These are phyloP conservation scores for Xenopus borealis DNA, from an alignment of 2,113 vertebrate genomes.

Conservation along the genomic window DNA sequence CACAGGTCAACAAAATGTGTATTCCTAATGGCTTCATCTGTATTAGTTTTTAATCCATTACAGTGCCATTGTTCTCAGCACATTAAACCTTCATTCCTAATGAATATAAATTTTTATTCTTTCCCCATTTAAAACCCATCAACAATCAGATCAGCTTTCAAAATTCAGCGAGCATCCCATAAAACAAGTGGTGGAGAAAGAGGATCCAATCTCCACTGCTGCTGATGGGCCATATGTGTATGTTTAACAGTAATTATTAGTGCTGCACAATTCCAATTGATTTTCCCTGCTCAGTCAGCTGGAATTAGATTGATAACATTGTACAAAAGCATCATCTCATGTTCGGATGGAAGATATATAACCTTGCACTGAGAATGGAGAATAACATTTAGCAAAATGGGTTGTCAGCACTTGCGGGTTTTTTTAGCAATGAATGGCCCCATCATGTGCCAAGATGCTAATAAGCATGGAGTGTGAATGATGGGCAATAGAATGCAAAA, in stretches of 20 bases:
- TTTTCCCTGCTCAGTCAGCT: constrained; percentile 22
- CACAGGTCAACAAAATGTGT: too few species aligned
- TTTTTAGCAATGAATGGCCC: too few species aligned
- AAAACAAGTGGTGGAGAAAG: not conserved
- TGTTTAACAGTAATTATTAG: constrained; percentile 35
- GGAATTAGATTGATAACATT: constrained; percentile 24
- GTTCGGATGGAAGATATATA: not conserved
- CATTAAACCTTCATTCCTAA: constrained; percentile 31
- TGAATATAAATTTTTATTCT: not conserved
- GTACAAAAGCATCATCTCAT: constrained; percentile 12
- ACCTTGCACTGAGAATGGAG: too few species aligned
- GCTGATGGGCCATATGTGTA: constrained; percentile 23
- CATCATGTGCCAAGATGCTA: too few species aligned
- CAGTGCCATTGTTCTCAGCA: constrained; percentile 1
- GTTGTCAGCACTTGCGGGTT: too few species aligned
- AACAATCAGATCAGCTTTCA: constrained; percentile 17
- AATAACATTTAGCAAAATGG: too few species aligned
- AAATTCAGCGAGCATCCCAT: constrained; percentile 24
- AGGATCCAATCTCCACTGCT: not conserved
- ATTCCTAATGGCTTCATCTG: too few species aligned
- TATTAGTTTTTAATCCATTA: not conserved
- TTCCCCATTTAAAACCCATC: constrained; percentile 35
- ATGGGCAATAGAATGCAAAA: too few species aligned
- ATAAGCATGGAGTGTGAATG: too few species aligned
- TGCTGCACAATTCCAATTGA: constrained; percentile 23